These are phyloP conservation scores for Leptobrachium leishanense DNA, from an alignment of 2,113 vertebrate genomes.

Conservation along the genomic window DNA sequence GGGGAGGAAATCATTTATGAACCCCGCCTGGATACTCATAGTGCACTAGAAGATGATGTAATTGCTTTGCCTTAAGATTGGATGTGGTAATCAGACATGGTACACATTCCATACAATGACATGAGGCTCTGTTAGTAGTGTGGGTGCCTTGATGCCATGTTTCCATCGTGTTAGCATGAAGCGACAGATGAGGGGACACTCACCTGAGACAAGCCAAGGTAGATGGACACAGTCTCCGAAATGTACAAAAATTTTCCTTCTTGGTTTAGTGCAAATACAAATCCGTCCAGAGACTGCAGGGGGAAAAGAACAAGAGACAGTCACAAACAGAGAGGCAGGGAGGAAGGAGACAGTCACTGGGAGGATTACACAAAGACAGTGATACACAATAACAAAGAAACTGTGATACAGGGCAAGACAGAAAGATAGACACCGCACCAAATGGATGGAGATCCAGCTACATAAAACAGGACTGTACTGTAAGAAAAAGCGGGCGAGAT, in stretches of 20 bases:
- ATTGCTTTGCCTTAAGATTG: too few relatives aligned
- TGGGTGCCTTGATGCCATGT: neutral
- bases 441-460: constrained; percentile 5
- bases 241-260: constrained; percentile 99
- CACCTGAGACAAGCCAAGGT: constrained; percentile 98
- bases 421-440: constrained; percentile 21
- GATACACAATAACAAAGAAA: neutral
- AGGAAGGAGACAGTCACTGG: constrained; percentile 26
- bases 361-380: constrained; percentile 2
- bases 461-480: neutral
- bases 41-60: too few relatives aligned
- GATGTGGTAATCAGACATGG: too few relatives aligned
- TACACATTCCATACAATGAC: too few relatives aligned
- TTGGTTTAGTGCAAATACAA: constrained; percentile 99
- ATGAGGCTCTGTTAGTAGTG: too few relatives aligned
- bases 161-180: constrained; percentile 7
- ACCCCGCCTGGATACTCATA: too few relatives aligned
- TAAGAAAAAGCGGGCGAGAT: too few relatives aligned
- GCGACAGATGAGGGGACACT: constrained; percentile 61
- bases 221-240: constrained; percentile 99
- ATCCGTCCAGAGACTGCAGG: constrained; percentile 95
- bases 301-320: constrained; percentile 52
- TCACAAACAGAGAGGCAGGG: constrained; percentile 48
- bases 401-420: neutral
- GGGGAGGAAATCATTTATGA: too few relatives aligned